Evolutionary conservation across 37 sponge, comb jelly and placozoan genomes (phyloP).

Genomic region (Chondrosia reniformis): DNA sequence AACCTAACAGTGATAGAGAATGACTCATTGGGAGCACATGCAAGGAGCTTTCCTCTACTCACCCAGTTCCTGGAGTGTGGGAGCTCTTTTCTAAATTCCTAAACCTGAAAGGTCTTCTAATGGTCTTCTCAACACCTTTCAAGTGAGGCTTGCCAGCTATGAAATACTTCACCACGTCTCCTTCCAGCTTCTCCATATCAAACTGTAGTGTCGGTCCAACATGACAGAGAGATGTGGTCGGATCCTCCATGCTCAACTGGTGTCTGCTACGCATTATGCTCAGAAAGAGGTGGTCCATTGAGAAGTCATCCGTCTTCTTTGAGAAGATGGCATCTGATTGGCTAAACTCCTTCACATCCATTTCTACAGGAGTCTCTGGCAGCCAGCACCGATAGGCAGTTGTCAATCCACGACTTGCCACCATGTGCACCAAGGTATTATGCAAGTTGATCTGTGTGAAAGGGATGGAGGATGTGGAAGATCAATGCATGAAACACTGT

Average conservation of each 20-base stretch:
- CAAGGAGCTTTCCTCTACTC: neutral
- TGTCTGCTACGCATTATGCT: conserved; percentile 59
- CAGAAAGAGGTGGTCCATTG: conserved; percentile 24
- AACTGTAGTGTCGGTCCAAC: conserved; percentile 17
- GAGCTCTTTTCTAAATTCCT: neutral
- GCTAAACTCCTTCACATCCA: conserved; percentile 11
- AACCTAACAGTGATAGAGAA: neutral
- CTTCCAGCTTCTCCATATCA: conserved; percentile 47
- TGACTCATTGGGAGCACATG: neutral
- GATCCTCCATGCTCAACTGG: neutral
- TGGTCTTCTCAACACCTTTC: neutral
- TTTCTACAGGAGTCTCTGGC: neutral
- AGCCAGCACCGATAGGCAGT: neutral
- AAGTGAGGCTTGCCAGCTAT: conserved; percentile 72
- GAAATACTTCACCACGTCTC: conserved; percentile 53
- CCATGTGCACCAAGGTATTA: neutral
- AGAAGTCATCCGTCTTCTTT: neutral
- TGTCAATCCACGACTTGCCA: neutral
- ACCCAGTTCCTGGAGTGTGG: neutral
- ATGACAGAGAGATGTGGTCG: neutral
- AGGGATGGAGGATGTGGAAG: no score
- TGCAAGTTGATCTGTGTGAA: neutral
- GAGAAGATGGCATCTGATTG: neutral
- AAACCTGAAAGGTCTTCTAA: conserved; percentile 67
- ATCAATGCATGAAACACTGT: no score